Evolutionary conservation across 2,797 vertebrate species (phyloP), one percentile per base, ranked within the genome.

Genomic region (Epinephelus coioides): DNA sequence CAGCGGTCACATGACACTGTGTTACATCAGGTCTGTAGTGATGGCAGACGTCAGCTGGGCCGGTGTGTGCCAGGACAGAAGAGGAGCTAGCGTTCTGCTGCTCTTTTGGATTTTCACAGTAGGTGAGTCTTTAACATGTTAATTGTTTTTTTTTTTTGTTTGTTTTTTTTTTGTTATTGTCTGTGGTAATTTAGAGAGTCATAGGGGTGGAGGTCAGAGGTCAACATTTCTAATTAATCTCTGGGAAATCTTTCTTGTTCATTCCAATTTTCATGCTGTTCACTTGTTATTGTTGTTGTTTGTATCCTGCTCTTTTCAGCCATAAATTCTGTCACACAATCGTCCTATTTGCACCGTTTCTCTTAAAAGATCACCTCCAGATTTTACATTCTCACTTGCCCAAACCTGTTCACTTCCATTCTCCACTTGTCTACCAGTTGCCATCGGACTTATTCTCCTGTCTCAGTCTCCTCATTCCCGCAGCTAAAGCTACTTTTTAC

Each of bases 111-210:
- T 91, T 68, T 64, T 88, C 30, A 56, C 79, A 10, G 19, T 78
- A 10, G 81, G 94, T 95, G 74, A 93, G 92, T 89, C 6, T 59
- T 44, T 11, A 6, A 6, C 23, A 2, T 51, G 1, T 2, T 18
- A 18, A 9, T 12, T 55, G 7, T 1, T 5, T 10, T 49, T 63
- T 30, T 5, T 30, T 21, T 21, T 21, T 21, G n/a, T 15, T 56
- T n/a, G n/a, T 34, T 34, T 34, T 34, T 34, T 34, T 6, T 1
- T 34, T 34, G 7, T 34, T 68, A 30, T 47, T 61, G 40, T 56
- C 47, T 60, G 2, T 44, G 27, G 27, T 13, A 17, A 18, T 55
- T 63, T 27, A 47, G 11, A 40, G 34, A 34, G 38, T 65, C 40
- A 19, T 7, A 19, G 2, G 2, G 30, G 30, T 57, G 18, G 25